Conservation (phyloP, 2,113 vertebrate species). For the Centropus bengalensis region DNA sequence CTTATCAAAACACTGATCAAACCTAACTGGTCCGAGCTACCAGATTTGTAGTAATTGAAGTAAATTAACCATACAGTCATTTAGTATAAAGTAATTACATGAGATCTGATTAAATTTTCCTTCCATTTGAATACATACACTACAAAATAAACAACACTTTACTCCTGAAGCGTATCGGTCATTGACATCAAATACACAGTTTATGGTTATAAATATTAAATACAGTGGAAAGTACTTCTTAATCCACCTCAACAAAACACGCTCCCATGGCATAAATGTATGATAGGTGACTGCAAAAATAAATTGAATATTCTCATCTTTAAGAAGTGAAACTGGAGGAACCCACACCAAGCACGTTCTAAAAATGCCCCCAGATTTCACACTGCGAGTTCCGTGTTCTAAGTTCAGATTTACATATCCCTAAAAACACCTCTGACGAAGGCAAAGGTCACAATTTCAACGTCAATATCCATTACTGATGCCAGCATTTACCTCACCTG, state of each 20-base stretch:
- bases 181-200: neutral
- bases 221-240: neutral
- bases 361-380: neutral
- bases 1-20: neutral
- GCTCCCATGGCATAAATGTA: neutral
- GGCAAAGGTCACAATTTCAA: neutral
- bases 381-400: neutral
- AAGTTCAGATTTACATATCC: neutral
- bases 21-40: neutral
- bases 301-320: neutral
- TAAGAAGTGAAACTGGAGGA: neutral
- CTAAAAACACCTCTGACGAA: neutral
- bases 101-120: neutral
- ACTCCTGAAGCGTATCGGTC: neutral
- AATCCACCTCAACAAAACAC: neutral
- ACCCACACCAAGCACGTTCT: neutral
- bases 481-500: conserved; percentile 78
- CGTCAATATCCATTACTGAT: neutral
- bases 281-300: neutral
- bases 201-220: neutral
- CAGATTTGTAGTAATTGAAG: neutral
- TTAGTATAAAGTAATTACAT: neutral
- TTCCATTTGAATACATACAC: neutral
- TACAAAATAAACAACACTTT: neutral
- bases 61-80: neutral